Base-by-base conservation (phyloP, 2,888 invertebrate species). In the Leucoma salicis region DNA sequence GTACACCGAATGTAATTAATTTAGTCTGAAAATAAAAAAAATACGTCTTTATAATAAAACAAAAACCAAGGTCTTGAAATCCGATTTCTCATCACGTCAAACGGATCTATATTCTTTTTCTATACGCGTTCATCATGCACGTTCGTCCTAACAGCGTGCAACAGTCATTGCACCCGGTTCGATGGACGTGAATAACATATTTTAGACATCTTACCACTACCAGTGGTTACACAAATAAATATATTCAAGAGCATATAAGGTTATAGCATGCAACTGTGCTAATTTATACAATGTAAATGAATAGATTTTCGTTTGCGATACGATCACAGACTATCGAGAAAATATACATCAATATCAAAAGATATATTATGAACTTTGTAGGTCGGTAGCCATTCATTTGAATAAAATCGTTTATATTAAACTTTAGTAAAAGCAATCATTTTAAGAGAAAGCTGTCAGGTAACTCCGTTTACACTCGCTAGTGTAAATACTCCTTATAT, bases 211-310 rank as follows among this genome's bases (percentile, higher is more conserved):
- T 46, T 39, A 27, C 1, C 18, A 18, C 18, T n/a, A n/a, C n/a
- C 21, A 21, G 21, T 21, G n/a, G n/a, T n/a, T n/a, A n/a, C n/a
- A n/a, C n/a, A n/a, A n/a, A n/a, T n/a, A n/a, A n/a, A n/a, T n/a
- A n/a, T n/a, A n/a, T n/a, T n/a, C n/a, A n/a, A n/a, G n/a, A n/a
- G 18, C 18, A 18, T 18, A 61, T 66, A 67, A 67, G 66, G 69
- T 61, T 62, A 59, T 53, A 49, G 57, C 59, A 54, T 63, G 61
- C 67, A 69, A 56, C 62, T 66, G n/a, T n/a, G n/a, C n/a, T n/a
- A n/a, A n/a, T n/a, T n/a, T n/a, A n/a, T n/a, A n/a, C n/a, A n/a
- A n/a, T n/a, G n/a, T n/a, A n/a, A n/a, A n/a, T n/a, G n/a, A n/a
- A n/a, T n/a, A n/a, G n/a, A n/a, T n/a, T n/a, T n/a, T n/a, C n/a